Evolutionary conservation across 2,888 invertebrate genomes (phyloP), one percentile per base, ranked within the genome.

Genomic region (Cylloceria caligata): DNA sequence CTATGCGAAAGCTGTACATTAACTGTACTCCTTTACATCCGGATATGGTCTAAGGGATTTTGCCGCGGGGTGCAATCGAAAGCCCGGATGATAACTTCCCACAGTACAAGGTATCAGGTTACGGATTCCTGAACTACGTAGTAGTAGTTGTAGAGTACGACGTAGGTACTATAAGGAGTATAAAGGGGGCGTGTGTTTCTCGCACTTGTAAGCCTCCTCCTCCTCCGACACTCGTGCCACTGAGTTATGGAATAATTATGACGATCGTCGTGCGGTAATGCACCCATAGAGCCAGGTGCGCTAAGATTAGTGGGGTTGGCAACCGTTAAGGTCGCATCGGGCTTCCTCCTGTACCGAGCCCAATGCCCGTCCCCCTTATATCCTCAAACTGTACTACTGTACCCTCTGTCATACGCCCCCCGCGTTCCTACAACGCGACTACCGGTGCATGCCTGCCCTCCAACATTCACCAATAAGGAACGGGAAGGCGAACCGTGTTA

Each of bases 181-280:
- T 71, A 62, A 42, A 81, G 60, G 69, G 69, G 78, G 82, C 75
- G 81, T 82, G 81, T 77, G 75, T 79, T 79, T 74, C 69, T 78
- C 78, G 74, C 60, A 67, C 75, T 75, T 72, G 47, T 60, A 34
- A 60, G 27, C 74, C 64, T 60, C 57, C 55, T 42, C 72, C 68
- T 45, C 55, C 36, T 47, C 16, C 36, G 13, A 13, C 52, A 11
- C 47, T 60, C 39, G 57, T 36, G 49, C 36, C 49, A 21, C 36
- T 72, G 81, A 85, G 83, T 86, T 85, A 83, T 85, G 84, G 83
- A 86, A 85, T 89, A 88, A 89, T 89, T 88, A 88, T 86, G 85
- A 83, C 85, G 83, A 86, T 86, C 84, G 81, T 84, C 65, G 80
- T 81, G 68, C 36, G 78, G 84, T 85, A 85, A 84, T 84, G 81